Evolutionary conservation across 1,140 invertebrate species (phyloP).

Genomic region (Eurosta solidaginis): DNA sequence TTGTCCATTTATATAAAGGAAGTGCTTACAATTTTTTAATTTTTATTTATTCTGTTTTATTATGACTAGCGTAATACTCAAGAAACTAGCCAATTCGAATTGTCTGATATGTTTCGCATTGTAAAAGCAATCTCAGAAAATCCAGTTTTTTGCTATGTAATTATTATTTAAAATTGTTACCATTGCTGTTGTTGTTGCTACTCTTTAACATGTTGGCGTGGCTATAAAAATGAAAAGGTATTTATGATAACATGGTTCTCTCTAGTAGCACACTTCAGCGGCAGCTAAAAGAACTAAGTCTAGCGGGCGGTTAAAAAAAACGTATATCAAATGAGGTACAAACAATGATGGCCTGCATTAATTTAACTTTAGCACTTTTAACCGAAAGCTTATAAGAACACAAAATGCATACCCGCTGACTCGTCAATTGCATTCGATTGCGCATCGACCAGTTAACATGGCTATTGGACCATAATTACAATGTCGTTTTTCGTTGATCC

Average conservation of each 20-base stretch:
- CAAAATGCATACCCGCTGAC: neutral
- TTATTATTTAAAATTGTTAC: neutral
- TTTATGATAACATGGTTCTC: neutral
- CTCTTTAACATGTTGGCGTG: neutral
- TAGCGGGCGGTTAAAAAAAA: neutral
- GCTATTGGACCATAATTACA: neutral
- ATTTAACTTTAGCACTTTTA: conserved; percentile 4
- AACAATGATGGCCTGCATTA: neutral
- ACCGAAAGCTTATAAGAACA: neutral
- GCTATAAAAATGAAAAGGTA: neutral
- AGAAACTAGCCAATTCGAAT: neutral
- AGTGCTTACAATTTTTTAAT: too few relatives aligned
- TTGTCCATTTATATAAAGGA: too few relatives aligned
- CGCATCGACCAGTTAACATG: neutral
- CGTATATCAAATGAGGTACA: neutral
- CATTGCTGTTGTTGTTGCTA: neutral
- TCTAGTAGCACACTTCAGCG: neutral
- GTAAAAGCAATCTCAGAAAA: neutral
- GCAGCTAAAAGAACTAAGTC: neutral
- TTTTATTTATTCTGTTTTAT: too few relatives aligned
- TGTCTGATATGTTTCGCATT: neutral
- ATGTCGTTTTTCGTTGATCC: neutral
- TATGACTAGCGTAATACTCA: too few relatives aligned
- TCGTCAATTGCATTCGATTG: neutral
- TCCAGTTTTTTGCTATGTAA: neutral